A percentile compares a stretch with the other conserved stretches of the same genome.
These are phyloP conservation scores for Fulmarus glacialis DNA, from an alignment of 2,113 vertebrate genomes.

Conservation along the genomic window DNA sequence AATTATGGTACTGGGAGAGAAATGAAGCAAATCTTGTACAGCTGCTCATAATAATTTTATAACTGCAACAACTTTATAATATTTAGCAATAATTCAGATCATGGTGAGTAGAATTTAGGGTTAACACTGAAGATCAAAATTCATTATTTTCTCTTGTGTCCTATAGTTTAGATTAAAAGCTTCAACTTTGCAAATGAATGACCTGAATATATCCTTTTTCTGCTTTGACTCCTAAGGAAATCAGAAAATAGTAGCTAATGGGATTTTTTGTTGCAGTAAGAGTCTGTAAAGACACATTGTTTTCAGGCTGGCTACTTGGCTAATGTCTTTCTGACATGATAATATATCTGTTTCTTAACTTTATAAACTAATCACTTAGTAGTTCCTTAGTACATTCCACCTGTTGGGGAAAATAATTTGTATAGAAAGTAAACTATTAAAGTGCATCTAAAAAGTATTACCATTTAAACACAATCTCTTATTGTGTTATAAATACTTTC, in stretches of 20 bases:
- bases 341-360: neutral
- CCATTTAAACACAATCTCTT: neutral
- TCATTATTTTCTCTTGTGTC: neutral
- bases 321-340: neutral
- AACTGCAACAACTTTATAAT: neutral
- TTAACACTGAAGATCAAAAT: neutral
- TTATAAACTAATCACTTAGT: neutral
- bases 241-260: neutral
- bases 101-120: neutral
- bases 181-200: neutral
- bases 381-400: neutral
- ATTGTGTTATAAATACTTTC: neutral
- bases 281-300: neutral
- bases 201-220: neutral
- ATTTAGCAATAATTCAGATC: neutral
- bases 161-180: neutral
- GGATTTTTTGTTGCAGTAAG: neutral
- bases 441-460: neutral
- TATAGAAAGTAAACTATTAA: neutral
- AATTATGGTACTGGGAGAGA: neutral
- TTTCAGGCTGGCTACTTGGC: neutral
- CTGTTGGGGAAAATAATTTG: neutral
- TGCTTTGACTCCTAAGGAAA: neutral
- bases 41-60: neutral
- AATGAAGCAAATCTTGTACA: neutral